A percentile compares a stretch with the other conserved stretches of the same genome.
phyloP scores from a whole-genome alignment of 2,888 invertebrate species.

The Zele albiditarsus region DNA sequence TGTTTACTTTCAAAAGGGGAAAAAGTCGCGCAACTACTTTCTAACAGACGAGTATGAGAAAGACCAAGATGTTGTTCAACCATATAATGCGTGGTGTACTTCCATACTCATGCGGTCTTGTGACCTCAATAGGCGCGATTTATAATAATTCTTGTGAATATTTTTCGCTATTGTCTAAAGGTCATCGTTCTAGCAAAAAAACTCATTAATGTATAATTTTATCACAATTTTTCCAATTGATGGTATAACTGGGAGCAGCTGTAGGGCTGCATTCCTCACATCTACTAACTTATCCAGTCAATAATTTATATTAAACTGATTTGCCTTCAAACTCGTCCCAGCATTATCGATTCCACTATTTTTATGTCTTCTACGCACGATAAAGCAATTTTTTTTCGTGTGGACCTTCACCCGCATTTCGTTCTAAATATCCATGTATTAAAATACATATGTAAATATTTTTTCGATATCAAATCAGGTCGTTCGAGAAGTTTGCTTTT shows the following conservation, averaged over 20 bases:
- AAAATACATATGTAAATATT: not conserved
- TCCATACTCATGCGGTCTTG: slow-evolving; percentile 30
- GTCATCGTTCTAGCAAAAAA: not conserved
- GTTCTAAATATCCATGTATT: not conserved
- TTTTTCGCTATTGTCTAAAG: slow-evolving; percentile 23
- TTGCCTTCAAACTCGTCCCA: not conserved
- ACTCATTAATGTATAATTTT: not conserved
- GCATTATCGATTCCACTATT: not conserved
- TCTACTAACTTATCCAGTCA: not conserved
- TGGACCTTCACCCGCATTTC: not conserved
- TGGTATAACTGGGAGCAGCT: no score
- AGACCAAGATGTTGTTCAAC: slow-evolving; percentile 41
- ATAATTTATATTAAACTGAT: not conserved
- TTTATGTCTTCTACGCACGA: not conserved
- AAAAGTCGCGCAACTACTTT: slow-evolving; percentile 61
- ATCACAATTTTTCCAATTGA: no score
- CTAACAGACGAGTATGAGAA: slow-evolving; percentile 56
- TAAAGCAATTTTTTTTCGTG: not conserved
- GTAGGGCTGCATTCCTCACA: no score
- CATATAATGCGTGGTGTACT: slow-evolving; percentile 20
- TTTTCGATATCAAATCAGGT: slow-evolving; percentile 55
- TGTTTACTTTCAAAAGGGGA: slow-evolving; percentile 43
- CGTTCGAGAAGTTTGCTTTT: slow-evolving; percentile 69
- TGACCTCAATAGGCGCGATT: slow-evolving; percentile 42
- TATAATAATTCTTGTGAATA: not conserved